Percentiles rank a stretch among this genome's conserved stretches.
These are phyloP conservation scores for Acanthosepion lycidas DNA, from an alignment of 2,888 invertebrate genomes.

Conservation along the genomic window DNA sequence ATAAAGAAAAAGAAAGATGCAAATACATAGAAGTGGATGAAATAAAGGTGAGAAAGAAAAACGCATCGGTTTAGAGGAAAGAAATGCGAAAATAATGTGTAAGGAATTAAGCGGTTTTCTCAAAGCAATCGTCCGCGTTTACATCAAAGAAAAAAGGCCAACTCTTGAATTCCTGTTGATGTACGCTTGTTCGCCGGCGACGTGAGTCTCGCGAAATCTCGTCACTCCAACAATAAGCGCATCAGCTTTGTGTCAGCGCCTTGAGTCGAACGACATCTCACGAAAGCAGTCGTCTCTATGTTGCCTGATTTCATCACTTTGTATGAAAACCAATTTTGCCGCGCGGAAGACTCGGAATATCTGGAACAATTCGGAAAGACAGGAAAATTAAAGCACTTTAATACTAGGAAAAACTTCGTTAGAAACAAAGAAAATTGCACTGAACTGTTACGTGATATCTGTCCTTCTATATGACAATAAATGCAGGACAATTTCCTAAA, in stretches of 20 bases:
- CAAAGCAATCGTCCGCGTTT: not conserved
- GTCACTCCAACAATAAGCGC: slow-evolving; percentile 20
- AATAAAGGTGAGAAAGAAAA: no score
- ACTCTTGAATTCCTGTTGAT: not conserved
- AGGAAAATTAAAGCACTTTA: not conserved
- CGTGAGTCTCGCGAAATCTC: slow-evolving; percentile 12
- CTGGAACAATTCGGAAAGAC: not conserved
- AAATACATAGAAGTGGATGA: no score
- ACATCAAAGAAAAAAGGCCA: not conserved
- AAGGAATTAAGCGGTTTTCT: not conserved
- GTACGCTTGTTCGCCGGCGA: not conserved
- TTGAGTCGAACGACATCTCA: not conserved
- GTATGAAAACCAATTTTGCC: not conserved
- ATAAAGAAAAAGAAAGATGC: no score
- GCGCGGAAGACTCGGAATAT: not conserved
- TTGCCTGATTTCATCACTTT: not conserved
- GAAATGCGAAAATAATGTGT: no score
- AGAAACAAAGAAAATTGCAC: no score
- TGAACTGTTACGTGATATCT: no score
- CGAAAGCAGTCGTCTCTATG: not conserved
- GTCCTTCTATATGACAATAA: no score
- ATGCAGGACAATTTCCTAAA: no score
- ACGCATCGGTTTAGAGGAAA: no score
- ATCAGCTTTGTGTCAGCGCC: slow-evolving; percentile 5
- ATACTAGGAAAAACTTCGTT: no score